These are phyloP conservation scores for Limnephilus auricula DNA, from an alignment of 2,888 invertebrate species.

Conservation along the genomic window DNA sequence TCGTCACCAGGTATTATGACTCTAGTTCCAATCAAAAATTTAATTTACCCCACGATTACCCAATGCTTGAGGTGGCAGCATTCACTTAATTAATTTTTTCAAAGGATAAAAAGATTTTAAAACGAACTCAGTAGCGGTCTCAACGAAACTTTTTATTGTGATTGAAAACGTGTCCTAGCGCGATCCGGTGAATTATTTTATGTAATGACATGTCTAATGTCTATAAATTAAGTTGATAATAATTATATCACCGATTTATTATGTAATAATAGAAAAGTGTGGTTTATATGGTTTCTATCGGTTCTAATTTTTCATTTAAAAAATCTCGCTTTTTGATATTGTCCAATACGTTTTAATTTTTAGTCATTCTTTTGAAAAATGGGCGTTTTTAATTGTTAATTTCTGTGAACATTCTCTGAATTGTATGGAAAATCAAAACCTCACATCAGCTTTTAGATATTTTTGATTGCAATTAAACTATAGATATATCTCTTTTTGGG, in stretches of 20 bases:
- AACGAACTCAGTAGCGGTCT: neutral
- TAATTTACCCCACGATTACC: slow-evolving; percentile 53
- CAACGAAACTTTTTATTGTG: slow-evolving; percentile 12
- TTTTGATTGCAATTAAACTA: no score
- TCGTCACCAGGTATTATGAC: slow-evolving; percentile 54
- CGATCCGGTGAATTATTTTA: neutral
- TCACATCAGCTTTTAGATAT: no score
- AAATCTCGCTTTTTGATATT: no score
- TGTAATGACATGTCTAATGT: neutral
- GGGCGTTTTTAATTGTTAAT: neutral
- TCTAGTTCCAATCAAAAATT: slow-evolving; percentile 52
- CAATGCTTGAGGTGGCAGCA: slow-evolving; percentile 40
- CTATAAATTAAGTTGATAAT: neutral
- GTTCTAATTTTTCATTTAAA: no score
- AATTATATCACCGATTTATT: neutral
- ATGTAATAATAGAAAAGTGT: no score
- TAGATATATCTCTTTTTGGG: no score
- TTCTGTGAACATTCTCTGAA: neutral
- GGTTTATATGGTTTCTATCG: no score
- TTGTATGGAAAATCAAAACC: neutral
- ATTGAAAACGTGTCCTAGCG: neutral
- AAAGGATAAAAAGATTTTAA: neutral
- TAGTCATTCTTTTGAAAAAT: neutral
- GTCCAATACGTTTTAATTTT: neutral
- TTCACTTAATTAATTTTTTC: slow-evolving; percentile 51